phyloP scores from a whole-genome alignment of 2,888 invertebrate genomes.

The Lymantria monacha region DNA sequence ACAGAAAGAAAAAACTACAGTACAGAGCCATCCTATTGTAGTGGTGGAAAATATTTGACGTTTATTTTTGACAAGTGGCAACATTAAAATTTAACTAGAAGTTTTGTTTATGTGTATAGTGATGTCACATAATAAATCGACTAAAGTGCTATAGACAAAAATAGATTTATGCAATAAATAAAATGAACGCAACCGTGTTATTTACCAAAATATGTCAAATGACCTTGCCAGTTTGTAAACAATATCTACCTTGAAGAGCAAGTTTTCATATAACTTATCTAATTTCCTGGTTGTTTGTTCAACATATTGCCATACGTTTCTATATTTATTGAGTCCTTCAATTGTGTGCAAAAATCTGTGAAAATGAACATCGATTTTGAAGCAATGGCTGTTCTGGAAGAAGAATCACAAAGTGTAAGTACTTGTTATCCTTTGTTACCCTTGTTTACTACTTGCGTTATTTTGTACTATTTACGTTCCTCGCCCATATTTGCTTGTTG shows the following conservation, averaged over 20 bases:
- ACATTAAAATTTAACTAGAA: conserved; percentile 8
- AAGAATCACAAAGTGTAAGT: conserved; percentile 84
- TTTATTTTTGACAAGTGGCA: conserved; percentile 32
- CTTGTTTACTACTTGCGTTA: conserved; percentile 26
- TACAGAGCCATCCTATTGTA: conserved; percentile 55
- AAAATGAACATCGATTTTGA: conserved; percentile 83
- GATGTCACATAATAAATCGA: conserved; percentile 24
- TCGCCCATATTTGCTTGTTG: conserved; percentile 2
- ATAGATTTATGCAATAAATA: background rate
- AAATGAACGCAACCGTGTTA: conserved; percentile 38
- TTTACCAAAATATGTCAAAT: conserved; percentile 79
- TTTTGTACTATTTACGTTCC: conserved; percentile 24
- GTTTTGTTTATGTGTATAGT: conserved; percentile 22
- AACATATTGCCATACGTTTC: conserved; percentile 39
- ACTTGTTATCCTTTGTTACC: conserved; percentile 49
- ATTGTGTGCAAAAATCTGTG: conserved; percentile 14
- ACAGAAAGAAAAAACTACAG: conserved; percentile 52
- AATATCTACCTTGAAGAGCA: conserved; percentile 63
- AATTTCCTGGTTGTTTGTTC: conserved; percentile 80
- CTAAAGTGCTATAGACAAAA: conserved; percentile 6
- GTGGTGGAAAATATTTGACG: conserved; percentile 35
- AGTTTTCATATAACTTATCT: conserved; percentile 68
- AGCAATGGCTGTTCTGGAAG: conserved; percentile 84
- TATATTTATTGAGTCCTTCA: conserved; percentile 26
- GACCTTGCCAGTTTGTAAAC: conserved; percentile 90